Evolutionary conservation across 1,140 invertebrate genomes (phyloP).

Genomic region (Heliconius nattereri): DNA sequence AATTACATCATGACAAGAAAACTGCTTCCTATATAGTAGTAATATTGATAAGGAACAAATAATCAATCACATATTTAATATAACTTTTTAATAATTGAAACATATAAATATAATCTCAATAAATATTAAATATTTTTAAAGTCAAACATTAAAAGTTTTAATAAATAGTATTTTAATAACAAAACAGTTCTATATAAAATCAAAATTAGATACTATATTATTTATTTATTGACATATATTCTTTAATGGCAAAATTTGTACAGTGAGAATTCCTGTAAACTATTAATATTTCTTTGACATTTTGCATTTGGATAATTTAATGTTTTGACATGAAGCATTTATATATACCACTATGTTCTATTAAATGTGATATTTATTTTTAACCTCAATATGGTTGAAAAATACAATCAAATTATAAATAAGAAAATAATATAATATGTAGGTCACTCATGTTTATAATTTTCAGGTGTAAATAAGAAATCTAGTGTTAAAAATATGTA

Average conservation of each 20-base stretch:
- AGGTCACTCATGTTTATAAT: constrained; percentile 38
- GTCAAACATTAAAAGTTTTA: neutral
- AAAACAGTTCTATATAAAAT: neutral
- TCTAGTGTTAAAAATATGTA: constrained; percentile 33
- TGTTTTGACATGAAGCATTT: too few relatives aligned
- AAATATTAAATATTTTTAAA: neutral
- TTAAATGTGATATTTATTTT: neutral
- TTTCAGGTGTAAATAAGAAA: constrained; percentile 24
- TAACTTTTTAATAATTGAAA: neutral
- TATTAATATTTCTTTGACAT: neutral
- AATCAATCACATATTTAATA: neutral
- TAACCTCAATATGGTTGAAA: neutral
- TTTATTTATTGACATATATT: too few relatives aligned
- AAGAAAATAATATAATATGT: constrained; percentile 30
- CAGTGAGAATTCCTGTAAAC: neutral
- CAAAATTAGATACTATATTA: too few relatives aligned
- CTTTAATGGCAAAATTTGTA: neutral
- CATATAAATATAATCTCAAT: neutral
- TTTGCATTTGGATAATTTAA: neutral
- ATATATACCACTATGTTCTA: neutral
- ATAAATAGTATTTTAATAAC: neutral
- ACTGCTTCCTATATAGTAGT: neutral
- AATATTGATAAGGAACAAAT: neutral
- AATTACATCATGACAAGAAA: neutral
- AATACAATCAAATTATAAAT: constrained; percentile 13